Conservation (phyloP, 2,888 invertebrate species). For the Lasioglossum lativentre region DNA sequence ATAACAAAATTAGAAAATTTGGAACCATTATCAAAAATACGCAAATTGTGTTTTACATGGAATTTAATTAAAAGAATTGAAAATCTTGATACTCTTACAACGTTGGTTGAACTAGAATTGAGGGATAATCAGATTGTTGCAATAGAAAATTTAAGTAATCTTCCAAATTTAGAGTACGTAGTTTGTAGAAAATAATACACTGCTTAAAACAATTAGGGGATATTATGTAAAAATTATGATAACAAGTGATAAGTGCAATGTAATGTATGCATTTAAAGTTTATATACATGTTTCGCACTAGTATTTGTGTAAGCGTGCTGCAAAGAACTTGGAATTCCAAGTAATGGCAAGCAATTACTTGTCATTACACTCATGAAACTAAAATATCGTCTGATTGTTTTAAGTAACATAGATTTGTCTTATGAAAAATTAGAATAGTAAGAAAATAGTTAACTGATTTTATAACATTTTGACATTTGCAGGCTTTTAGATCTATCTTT, state of each 20-base stretch:
- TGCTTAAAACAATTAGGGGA: background rate
- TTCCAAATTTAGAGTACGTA: conserved; percentile 95
- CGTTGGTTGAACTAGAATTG: conserved; percentile 94
- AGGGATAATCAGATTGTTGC: conserved; percentile 98
- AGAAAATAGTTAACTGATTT: background rate
- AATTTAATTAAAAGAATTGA: conserved; percentile 98
- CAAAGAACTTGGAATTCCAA: background rate
- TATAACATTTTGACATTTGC: conserved; percentile 77
- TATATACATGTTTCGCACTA: background rate
- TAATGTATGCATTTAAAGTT: background rate
- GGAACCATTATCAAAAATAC: conserved; percentile 90
- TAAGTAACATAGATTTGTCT: background rate
- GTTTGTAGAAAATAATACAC: conserved; percentile 5
- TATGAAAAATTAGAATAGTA: background rate
- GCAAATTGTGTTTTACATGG: conserved; percentile 95
- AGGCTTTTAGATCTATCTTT: conserved; percentile 97
- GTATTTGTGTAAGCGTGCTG: background rate
- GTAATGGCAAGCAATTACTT: background rate
- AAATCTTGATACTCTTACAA: conserved; percentile 91
- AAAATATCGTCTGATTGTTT: background rate
- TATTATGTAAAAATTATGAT: background rate
- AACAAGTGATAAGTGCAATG: background rate
- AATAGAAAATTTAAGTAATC: conserved; percentile 94
- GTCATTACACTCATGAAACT: background rate
- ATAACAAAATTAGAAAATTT: conserved; percentile 94